Conservation (phyloP, 1,140 invertebrate species). For the Acromyrmex echinatior region DNA sequence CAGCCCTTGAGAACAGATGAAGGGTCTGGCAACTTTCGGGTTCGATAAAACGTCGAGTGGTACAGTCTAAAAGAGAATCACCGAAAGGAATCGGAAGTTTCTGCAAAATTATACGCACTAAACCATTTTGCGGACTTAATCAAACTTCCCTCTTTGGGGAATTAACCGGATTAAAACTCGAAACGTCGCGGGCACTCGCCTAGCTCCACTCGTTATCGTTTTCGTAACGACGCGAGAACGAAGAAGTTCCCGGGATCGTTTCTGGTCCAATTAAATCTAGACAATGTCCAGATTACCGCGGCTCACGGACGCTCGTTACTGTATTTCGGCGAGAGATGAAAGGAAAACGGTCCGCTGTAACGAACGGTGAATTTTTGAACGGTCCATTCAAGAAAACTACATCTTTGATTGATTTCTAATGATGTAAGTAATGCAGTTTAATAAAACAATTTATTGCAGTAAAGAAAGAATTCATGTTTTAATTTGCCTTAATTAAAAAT, state of each 20-base stretch:
- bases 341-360: neutral
- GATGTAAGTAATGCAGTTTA: neutral
- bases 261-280: constrained; percentile 72
- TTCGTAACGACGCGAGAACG: constrained; percentile 57
- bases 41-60: neutral
- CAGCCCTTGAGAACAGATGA: neutral
- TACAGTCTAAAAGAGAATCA: neutral
- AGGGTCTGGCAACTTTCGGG: constrained; percentile 3
- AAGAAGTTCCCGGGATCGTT: constrained; percentile 69
- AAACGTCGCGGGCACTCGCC: constrained; percentile 24
- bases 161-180: constrained; percentile 65
- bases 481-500: neutral
- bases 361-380: constrained; percentile 15
- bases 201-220: constrained; percentile 67
- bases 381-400: neutral
- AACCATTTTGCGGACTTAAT: constrained; percentile 58
- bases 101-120: constrained; percentile 46
- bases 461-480: constrained; percentile 5
- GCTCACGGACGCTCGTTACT: constrained; percentile 42
- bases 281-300: constrained; percentile 73
- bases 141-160: constrained; percentile 58
- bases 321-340: neutral
- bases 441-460: neutral
- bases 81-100: constrained; percentile 3
- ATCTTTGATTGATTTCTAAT: neutral